A percentile compares a stretch with the other conserved stretches of the same genome.
phyloP scores from a whole-genome alignment of 2,113 vertebrate species.

The Struthidea cinerea region DNA sequence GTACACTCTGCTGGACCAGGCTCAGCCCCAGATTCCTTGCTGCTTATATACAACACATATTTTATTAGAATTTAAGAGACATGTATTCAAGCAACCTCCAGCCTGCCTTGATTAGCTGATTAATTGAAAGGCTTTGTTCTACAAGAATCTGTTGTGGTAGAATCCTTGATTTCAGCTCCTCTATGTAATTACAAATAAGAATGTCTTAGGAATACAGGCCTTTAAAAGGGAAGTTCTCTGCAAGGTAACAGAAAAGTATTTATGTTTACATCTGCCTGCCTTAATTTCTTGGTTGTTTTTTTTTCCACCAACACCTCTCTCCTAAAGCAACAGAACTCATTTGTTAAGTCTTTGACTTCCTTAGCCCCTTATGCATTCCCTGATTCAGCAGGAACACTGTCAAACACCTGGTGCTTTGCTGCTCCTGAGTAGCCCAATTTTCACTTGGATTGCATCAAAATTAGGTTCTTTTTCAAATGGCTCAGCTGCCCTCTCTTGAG shows the following conservation, averaged over 20 bases:
- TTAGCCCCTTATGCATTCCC: not conserved
- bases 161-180: not conserved
- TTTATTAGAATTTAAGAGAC: not conserved
- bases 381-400: not conserved
- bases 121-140: not conserved
- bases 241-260: not conserved
- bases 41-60: not conserved
- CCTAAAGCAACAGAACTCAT: not conserved
- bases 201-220: not conserved
- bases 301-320: not conserved
- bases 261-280: not conserved
- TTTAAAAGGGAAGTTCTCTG: not conserved
- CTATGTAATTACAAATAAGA: not conserved
- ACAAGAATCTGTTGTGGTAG: not conserved
- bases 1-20: not conserved
- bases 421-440: constrained; percentile 13
- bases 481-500: constrained; percentile 41
- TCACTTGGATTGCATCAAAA: constrained; percentile 1
- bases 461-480: not conserved
- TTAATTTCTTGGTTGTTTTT: not conserved
- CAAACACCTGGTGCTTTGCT: constrained; percentile 27
- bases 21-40: not conserved
- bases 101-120: not conserved
- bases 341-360: not conserved
- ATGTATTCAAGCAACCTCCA: not conserved